phyloP scores from a whole-genome alignment of 2,113 vertebrate genomes.

The Redunca redunca region DNA sequence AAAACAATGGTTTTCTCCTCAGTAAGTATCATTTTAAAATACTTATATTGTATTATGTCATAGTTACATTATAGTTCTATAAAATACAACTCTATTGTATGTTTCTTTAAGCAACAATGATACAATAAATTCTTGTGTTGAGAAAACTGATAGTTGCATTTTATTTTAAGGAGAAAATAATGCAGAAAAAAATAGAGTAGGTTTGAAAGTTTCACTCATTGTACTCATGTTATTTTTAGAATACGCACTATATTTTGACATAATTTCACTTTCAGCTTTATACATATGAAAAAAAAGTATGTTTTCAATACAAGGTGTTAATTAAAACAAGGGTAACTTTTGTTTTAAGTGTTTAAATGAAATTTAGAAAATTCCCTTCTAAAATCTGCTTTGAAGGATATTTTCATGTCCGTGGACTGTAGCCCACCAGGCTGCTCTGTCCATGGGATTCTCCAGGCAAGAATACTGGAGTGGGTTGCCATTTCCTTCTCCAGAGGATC shows the following conservation, averaged over 20 bases:
- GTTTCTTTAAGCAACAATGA: background rate
- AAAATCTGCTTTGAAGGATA: background rate
- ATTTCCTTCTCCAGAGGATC: no score
- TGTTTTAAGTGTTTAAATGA: background rate
- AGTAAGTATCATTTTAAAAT: background rate
- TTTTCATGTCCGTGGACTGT: background rate
- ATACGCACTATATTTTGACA: background rate
- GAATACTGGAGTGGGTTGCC: no score
- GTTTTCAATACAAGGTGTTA: background rate
- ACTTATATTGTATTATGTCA: background rate
- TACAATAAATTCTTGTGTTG: background rate
- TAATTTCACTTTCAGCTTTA: background rate
- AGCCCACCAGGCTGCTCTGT: no score
- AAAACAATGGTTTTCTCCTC: background rate
- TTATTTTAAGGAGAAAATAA: background rate
- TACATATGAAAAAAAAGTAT: background rate
- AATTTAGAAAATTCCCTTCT: constrained; percentile 6
- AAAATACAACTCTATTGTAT: background rate
- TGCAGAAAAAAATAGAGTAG: background rate
- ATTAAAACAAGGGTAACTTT: constrained; percentile 14
- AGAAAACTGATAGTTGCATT: background rate
- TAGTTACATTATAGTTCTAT: background rate
- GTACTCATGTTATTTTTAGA: background rate
- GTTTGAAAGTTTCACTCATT: background rate
- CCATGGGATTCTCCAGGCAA: no score